Base-by-base conservation (phyloP, 1,140 invertebrate species). In the Metopolophium dirhodum region DNA sequence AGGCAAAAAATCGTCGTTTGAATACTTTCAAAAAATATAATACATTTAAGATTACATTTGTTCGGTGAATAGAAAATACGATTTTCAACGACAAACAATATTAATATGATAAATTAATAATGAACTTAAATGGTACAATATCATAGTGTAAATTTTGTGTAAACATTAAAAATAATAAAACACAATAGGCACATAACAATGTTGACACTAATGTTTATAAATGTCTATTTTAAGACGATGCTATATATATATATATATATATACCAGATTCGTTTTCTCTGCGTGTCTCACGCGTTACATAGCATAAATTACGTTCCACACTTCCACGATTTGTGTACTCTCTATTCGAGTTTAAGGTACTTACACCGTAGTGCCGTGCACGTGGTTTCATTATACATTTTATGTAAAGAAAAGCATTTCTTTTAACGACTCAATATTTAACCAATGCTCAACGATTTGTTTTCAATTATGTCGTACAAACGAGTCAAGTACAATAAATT, bases 161-260 rank as follows among this genome's bases (percentile, higher is more conserved):
- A n/a, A 77, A 77, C 61, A n/a, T n/a, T 77, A 18, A 77, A 77
- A 77, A 77, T 18, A 77, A 77, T 77, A 77, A 77, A 77, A 77
- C 30, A 68, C 3, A 68, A 68, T 68, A 68, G 41, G 3, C 3
- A 41, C 41, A 41, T 30, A 14, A 61, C n/a, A 35, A 77, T n/a
- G 14, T 77, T n/a, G 30, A 77, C 30, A 35, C n/a, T 77, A 18
- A 77, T 77, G 61, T 77, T 77, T 77, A n/a, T n/a, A 77, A n/a
- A 35, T n/a, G 1, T 77, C 14, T 77, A 77, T n/a, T 77, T 77
- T 77, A 77, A 77, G 30, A 77, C n/a, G 30, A 77, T 77, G 51
- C 51, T 9, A 30, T 61, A 61, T n/a, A n/a, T n/a, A n/a, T n/a
- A n/a, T n/a, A n/a, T n/a, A n/a, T n/a, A n/a, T n/a, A n/a, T 11